A percentile compares a stretch with the other conserved stretches of the same genome.
phyloP scores from a whole-genome alignment of 2,888 invertebrate species.

The Congeria kusceri region DNA sequence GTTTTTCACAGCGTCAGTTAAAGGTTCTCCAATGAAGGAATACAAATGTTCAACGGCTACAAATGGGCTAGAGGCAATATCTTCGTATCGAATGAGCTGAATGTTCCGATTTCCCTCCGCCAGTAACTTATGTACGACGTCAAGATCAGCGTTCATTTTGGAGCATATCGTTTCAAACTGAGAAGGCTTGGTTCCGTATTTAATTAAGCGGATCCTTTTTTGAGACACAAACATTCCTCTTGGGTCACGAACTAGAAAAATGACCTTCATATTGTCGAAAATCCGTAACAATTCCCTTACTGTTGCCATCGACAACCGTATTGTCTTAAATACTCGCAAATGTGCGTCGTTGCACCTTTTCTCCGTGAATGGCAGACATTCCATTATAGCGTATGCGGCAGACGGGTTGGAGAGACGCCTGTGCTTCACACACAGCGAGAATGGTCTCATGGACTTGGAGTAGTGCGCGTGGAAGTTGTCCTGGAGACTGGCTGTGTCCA shows the following conservation, averaged over 20 bases:
- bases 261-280: conserved; percentile 50
- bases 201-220: not conserved
- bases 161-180: conserved; percentile 5
- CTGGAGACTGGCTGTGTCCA: not conserved
- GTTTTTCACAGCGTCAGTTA: not conserved
- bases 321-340: conserved; percentile 43
- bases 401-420: not conserved
- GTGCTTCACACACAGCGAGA: conserved; percentile 5
- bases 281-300: conserved; percentile 30
- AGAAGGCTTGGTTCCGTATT: not conserved
- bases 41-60: conserved; percentile 11
- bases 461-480: conserved; percentile 12
- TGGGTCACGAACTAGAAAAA: conserved; percentile 58
- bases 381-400: conserved; percentile 2
- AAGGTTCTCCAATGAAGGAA: conserved; percentile 7
- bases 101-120: not conserved
- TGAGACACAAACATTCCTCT: conserved; percentile 52
- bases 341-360: conserved; percentile 8
- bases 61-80: conserved; percentile 19
- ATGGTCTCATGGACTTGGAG: not conserved
- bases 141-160: conserved; percentile 9
- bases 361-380: conserved; percentile 6
- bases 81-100: conserved; percentile 30
- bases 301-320: conserved; percentile 43
- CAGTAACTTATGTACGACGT: conserved; percentile 7